Conservation (phyloP, 2,113 vertebrate genomes). For the Siniperca chuatsi region DNA sequence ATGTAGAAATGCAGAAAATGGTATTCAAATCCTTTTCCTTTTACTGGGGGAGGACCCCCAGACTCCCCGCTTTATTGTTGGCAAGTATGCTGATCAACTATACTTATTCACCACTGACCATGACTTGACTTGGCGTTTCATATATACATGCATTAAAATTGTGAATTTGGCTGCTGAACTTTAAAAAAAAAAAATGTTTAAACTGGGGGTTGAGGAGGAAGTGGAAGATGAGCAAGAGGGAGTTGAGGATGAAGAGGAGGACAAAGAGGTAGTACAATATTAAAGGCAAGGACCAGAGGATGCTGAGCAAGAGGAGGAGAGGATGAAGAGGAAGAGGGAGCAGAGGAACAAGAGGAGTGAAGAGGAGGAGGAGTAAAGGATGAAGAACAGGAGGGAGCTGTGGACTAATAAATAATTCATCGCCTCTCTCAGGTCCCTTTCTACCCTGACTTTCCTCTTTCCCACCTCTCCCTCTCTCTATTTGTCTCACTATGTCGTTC, state of each 20-base stretch:
- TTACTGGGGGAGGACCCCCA: no score
- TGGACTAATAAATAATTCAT: slow-evolving; percentile 77
- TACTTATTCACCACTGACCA: no score
- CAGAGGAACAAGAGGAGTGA: slow-evolving; percentile 43
- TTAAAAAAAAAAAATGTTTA: no score
- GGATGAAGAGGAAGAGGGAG: slow-evolving; percentile 75
- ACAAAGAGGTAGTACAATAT: slow-evolving; percentile 69
- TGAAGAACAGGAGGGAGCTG: slow-evolving; percentile 56
- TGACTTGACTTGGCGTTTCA: no score
- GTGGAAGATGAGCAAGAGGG: slow-evolving; percentile 39
- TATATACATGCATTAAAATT: no score
- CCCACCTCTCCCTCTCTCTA: slow-evolving; percentile 19
- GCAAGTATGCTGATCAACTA: no score
- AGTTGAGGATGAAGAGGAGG: slow-evolving; percentile 73
- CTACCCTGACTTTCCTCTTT: slow-evolving; percentile 41
- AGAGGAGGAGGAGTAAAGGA: slow-evolving; percentile 78
- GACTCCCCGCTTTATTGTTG: no score
- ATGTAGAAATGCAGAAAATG: no score
- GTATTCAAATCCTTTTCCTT: no score
- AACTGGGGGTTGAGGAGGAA: slow-evolving; percentile 64
- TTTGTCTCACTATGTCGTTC: slow-evolving; percentile 4
- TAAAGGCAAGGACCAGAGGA: slow-evolving; percentile 41
- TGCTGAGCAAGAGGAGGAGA: slow-evolving; percentile 66
- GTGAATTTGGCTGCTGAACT: no score
- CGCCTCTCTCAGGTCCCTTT: slow-evolving; percentile 47